A percentile compares a stretch with the other conserved stretches of the same genome.
These are phyloP conservation scores for Corythornis vintsioides DNA, from an alignment of 2,113 vertebrate genomes.

Conservation along the genomic window DNA sequence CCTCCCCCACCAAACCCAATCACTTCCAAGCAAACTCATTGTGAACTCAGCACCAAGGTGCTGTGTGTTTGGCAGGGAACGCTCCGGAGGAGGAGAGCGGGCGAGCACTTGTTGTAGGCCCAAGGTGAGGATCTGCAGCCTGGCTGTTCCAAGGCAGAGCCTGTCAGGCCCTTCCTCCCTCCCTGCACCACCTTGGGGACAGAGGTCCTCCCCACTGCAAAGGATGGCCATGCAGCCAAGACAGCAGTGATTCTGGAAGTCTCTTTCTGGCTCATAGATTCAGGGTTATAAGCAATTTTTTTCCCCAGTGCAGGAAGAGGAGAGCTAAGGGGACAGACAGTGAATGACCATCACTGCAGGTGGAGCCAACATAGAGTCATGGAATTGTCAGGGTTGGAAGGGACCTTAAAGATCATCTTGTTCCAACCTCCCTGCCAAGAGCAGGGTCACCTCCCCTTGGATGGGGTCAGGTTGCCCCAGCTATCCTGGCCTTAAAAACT, in stretches of 20 bases:
- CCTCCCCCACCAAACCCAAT: neutral
- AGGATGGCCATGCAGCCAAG: accelerated
- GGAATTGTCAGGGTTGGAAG: no score
- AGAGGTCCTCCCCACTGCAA: neutral
- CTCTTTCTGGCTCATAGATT: accelerated
- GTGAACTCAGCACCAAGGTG: neutral
- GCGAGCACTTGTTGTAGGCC: neutral
- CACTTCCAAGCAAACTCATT: accelerated
- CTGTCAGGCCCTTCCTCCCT: neutral
- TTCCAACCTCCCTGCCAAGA: no score
- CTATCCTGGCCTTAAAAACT: no score
- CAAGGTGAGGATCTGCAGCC: neutral
- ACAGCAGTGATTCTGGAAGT: neutral
- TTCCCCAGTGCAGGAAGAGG: neutral
- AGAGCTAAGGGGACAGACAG: neutral
- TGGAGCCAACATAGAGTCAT: neutral
- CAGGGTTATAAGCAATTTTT: neutral
- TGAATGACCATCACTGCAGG: neutral
- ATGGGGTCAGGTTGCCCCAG: no score
- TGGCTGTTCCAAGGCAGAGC: neutral
- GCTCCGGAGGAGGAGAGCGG: neutral
- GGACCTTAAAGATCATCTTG: no score
- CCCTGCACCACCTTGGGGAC: neutral
- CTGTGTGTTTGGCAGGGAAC: neutral
- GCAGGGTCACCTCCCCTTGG: no score